Conservation (phyloP, 2,113 vertebrate genomes). For the Oryzias melastigma region DNA sequence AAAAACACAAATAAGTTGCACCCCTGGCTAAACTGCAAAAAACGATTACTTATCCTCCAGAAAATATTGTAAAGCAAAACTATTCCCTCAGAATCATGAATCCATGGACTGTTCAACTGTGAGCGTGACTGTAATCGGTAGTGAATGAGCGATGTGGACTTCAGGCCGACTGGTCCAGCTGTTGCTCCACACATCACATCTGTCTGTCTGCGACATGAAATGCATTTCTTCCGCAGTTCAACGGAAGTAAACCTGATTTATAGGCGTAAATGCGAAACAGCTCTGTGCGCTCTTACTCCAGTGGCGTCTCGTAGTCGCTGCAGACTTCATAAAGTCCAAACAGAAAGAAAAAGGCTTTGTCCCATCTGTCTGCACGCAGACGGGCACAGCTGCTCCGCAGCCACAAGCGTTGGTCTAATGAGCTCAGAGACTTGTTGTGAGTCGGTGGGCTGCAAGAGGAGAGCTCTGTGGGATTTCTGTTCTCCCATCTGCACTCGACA, state of each 20-base stretch:
- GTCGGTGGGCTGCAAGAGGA: neutral
- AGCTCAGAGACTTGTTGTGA: conserved; percentile 4
- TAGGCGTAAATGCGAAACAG: conserved; percentile 15
- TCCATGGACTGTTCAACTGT: no score
- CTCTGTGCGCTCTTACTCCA: conserved; percentile 22
- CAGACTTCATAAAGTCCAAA: conserved; percentile 33
- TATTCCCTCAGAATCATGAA: no score
- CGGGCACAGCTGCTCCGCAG: conserved; percentile 49
- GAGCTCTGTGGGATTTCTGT: neutral
- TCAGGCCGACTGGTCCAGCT: conserved; percentile 18
- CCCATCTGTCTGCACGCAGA: conserved; percentile 42
- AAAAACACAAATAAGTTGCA: no score
- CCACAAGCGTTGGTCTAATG: conserved; percentile 34
- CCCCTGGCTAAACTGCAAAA: no score
- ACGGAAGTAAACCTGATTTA: conserved; percentile 26
- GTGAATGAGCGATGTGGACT: neutral
- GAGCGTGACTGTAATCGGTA: neutral
- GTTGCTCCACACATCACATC: conserved; percentile 5
- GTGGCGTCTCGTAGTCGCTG: conserved; percentile 37
- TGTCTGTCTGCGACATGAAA: conserved; percentile 26
- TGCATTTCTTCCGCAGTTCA: conserved; percentile 3
- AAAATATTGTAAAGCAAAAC: no score
- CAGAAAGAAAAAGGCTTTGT: conserved; percentile 17
- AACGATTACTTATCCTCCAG: no score
- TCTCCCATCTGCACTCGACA: conserved; percentile 17